Evolutionary conservation across 2,888 invertebrate species (phyloP), one percentile per base, ranked within the genome.

Genomic region (Petrolisthes cinctipes): DNA sequence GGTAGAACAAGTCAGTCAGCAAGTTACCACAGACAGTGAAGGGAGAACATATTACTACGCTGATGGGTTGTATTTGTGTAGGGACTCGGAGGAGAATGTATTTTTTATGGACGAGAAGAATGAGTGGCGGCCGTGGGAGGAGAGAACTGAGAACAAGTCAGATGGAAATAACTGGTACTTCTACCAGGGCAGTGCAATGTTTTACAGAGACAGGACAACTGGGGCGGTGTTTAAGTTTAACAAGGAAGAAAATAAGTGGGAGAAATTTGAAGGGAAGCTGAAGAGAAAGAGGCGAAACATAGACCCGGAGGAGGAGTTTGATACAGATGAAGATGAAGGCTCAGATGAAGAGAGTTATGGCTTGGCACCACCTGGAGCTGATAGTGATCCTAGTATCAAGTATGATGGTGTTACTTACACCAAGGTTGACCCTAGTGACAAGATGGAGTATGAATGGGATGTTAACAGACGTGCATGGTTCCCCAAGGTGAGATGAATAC

Each of bases 391-490:
- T 9, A 85, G 76, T 53, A 88, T 88, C 53, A 73, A 51, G n/a
- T 89, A 85, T 87, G 89, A 89, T 85, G 89, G 86, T 9, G 80
- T 53, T 4, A 86, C 56, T 4, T 90, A 89, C 75, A 88, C 89
- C 20, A 90, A 90, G 56, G 83, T 56, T 66, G 97, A 97, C 92
- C 94, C 94, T 53, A 93, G 94, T 83, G 99, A 99, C 94, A 98
- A 98, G 0, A 95, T 96, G 0, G 95, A 96, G 90, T 98, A 95
- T 93, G 96, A 98, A 92, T 99, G 98, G 97, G 98, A 99, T 93
- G 94, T 94, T 53, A 95, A 95, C 71, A 98, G 97, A 92, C 96
- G 95, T 92, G 98, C 98, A 5, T 99, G 99, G 98, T 96, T 99
- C 93, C 99, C 99, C 6, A 90, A 91, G 90, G 91, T 91, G 80